Percentiles rank a stretch among this genome's conserved stretches.
phyloP scores from a whole-genome alignment of 2,888 invertebrate genomes.

The Altica lythri region DNA sequence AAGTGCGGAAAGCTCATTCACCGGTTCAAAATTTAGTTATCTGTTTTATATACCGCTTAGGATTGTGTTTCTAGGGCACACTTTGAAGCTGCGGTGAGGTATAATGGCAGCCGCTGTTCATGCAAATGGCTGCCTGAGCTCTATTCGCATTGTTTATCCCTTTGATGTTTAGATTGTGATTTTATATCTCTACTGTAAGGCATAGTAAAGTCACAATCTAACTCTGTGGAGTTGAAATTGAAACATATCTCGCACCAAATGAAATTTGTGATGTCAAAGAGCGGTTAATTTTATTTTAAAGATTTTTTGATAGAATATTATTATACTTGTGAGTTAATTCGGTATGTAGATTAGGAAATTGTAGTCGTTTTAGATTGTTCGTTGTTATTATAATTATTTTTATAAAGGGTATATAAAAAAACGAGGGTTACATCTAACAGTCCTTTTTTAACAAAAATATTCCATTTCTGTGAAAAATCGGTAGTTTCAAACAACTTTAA shows the following conservation, averaged over 20 bases:
- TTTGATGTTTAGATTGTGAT: slow-evolving; percentile 25
- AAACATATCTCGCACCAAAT: slow-evolving; percentile 38
- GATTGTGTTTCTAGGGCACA: slow-evolving; percentile 49
- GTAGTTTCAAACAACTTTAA: slow-evolving; percentile 1
- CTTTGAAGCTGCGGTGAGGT: slow-evolving; percentile 53
- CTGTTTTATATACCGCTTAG: slow-evolving; percentile 43
- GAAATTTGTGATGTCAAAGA: slow-evolving; percentile 36
- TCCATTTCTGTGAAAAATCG: slow-evolving; percentile 1
- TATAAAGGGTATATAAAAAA: not conserved
- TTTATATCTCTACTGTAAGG: no score
- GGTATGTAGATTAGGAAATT: slow-evolving; percentile 19
- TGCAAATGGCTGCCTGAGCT: slow-evolving; percentile 54
- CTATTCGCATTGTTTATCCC: slow-evolving; percentile 31
- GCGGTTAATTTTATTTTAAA: slow-evolving; percentile 37
- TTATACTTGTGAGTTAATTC: slow-evolving; percentile 25
- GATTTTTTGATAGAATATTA: slow-evolving; percentile 38
- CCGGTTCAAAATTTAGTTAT: slow-evolving; percentile 53
- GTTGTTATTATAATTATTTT: not conserved
- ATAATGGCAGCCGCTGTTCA: slow-evolving; percentile 55
- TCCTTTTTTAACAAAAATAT: not conserved
- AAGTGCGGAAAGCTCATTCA: slow-evolving; percentile 49
- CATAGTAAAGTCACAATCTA: slow-evolving; percentile 3
- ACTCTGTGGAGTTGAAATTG: slow-evolving; percentile 26
- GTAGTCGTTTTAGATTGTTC: slow-evolving; percentile 13
- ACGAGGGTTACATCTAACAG: not conserved